phyloP scores from a whole-genome alignment of 2,113 vertebrate species.

The Rattus rattus region DNA sequence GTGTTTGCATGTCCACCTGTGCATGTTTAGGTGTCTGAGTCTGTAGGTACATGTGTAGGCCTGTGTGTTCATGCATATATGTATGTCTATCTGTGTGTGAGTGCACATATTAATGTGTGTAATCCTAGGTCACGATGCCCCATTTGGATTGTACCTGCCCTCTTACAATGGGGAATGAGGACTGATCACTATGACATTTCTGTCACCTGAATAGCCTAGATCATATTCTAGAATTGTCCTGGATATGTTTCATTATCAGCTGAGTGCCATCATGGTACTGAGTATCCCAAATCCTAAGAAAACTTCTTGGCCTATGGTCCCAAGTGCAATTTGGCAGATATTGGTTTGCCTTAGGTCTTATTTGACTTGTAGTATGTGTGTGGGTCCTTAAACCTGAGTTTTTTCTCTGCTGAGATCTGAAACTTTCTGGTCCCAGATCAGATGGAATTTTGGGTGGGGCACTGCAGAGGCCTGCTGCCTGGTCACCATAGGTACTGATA shows the following conservation, averaged over 20 bases:
- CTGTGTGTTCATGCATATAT: too few species aligned
- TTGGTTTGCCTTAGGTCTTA: background rate
- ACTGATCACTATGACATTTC: background rate
- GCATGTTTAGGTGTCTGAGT: too few species aligned
- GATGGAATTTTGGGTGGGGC: fast-evolving
- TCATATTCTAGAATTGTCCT: background rate
- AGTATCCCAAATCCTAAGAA: background rate
- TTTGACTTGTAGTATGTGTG: too few species aligned
- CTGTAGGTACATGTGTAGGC: too few species aligned
- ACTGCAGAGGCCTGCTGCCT: background rate
- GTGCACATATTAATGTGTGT: background rate
- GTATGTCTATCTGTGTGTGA: too few species aligned
- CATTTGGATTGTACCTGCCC: too few species aligned
- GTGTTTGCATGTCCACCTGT: background rate
- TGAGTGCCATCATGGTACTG: background rate
- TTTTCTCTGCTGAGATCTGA: background rate
- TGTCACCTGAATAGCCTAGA: too few species aligned
- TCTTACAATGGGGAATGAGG: background rate
- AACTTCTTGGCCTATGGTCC: background rate
- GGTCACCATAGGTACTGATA: too few species aligned
- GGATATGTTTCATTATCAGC: background rate
- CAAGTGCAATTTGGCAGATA: fast-evolving
- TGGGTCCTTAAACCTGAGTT: background rate
- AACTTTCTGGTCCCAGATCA: background rate
- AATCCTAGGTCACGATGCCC: background rate